Conservation (phyloP, 2,113 vertebrate genomes). For the Gymnogyps californianus region DNA sequence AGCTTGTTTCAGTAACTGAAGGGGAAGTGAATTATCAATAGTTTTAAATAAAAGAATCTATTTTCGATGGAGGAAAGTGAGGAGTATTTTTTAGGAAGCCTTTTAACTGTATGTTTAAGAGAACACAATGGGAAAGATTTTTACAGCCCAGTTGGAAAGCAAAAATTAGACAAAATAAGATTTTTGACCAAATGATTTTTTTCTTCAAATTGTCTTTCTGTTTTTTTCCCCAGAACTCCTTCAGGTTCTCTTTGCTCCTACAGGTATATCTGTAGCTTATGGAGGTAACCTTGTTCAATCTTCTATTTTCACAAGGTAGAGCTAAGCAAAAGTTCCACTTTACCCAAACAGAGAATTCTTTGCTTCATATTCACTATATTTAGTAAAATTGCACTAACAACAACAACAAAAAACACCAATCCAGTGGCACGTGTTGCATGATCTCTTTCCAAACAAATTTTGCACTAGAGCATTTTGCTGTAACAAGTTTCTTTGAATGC, state of each 20-base stretch:
- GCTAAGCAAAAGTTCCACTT: neutral
- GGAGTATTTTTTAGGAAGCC: neutral
- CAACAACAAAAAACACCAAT: neutral
- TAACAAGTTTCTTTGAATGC: neutral
- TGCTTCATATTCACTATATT: neutral
- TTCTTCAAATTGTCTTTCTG: neutral
- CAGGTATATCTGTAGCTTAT: neutral
- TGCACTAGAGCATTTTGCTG: neutral
- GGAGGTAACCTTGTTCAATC: neutral
- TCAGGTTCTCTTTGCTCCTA: neutral
- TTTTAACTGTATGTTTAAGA: neutral
- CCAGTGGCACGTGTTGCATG: neutral
- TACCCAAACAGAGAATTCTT: neutral
- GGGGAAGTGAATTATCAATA: neutral
- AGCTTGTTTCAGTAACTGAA: neutral
- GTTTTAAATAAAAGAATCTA: neutral
- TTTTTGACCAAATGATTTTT: neutral
- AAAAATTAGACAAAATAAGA: neutral
- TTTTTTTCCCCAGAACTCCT: neutral
- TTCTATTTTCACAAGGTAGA: neutral
- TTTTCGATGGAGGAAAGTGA: neutral
- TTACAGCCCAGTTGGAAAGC: neutral
- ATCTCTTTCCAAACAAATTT: neutral
- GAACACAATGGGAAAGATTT: neutral
- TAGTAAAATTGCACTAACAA: neutral